A percentile compares a stretch with the other conserved stretches of the same genome.
Evolutionary conservation across 2,113 vertebrate genomes (phyloP).

Genomic region (Perccottus glenii): DNA sequence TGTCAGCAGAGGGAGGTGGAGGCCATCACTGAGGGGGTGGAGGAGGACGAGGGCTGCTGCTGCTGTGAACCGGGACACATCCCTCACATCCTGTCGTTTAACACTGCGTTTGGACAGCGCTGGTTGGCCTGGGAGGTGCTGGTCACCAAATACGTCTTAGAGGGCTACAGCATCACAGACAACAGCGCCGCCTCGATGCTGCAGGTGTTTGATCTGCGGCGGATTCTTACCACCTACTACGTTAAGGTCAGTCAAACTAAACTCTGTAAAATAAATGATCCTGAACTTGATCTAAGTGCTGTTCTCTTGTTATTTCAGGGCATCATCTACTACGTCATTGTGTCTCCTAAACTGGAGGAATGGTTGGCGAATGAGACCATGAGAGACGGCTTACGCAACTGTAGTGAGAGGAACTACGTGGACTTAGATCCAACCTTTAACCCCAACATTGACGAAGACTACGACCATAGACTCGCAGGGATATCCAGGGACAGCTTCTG

Average conservation of each 20-base stretch:
- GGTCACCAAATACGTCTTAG: conserved; percentile 90
- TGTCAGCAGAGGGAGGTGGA: conserved; percentile 94
- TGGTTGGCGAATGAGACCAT: conserved; percentile 96
- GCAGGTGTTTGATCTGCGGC: conserved; percentile 90
- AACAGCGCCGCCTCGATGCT: conserved; percentile 94
- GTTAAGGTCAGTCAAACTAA: conserved; percentile 81
- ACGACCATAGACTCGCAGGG: conserved; percentile 94
- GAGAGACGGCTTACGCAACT: conserved; percentile 90
- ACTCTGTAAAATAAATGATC: too few species aligned
- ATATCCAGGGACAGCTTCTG: conserved; percentile 98
- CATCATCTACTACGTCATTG: conserved; percentile 95
- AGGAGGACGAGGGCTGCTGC: conserved; percentile 91
- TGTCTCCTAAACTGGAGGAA: conserved; percentile 92
- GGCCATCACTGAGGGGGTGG: conserved; percentile 91
- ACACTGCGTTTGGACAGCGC: conserved; percentile 89
- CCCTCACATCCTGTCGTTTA: conserved; percentile 89
- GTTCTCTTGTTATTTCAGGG: conserved; percentile 75
- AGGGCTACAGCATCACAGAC: conserved; percentile 93
- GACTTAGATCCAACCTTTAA: conserved; percentile 98
- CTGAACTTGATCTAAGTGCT: background rate
- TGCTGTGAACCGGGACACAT: conserved; percentile 91
- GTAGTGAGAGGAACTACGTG: conserved; percentile 92
- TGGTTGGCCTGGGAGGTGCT: conserved; percentile 94
- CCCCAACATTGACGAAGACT: conserved; percentile 98
- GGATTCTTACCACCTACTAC: conserved; percentile 92